phyloP scores from a whole-genome alignment of 2,113 vertebrate genomes.

The Lepidothrix coronata region DNA sequence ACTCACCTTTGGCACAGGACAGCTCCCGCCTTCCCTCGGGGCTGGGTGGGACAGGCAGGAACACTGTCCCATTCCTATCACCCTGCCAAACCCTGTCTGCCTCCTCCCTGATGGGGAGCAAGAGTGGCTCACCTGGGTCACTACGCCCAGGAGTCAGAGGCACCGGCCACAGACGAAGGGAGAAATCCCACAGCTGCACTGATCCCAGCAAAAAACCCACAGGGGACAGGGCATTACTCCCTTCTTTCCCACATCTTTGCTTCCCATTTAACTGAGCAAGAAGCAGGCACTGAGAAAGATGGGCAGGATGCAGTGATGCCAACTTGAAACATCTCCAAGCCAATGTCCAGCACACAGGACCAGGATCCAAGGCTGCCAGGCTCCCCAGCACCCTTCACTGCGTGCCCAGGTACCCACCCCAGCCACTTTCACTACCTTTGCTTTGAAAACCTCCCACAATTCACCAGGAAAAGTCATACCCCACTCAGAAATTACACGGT shows the following conservation, averaged over 20 bases:
- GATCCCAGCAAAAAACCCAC: not conserved
- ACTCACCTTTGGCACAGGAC: not conserved
- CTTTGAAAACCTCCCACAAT: not conserved
- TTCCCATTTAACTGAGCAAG: not conserved
- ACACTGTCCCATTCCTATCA: not conserved
- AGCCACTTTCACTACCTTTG: not conserved
- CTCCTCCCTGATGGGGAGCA: not conserved
- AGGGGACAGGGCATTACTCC: not conserved
- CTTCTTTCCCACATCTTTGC: accelerated
- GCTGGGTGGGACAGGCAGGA: not conserved
- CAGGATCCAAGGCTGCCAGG: not conserved
- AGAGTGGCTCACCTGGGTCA: not conserved
- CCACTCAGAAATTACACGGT: accelerated
- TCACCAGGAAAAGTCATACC: not conserved
- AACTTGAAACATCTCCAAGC: not conserved
- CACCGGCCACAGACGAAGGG: accelerated
- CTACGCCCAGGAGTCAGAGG: not conserved
- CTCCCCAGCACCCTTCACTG: not conserved
- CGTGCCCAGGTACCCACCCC: not conserved
- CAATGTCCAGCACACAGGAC: accelerated
- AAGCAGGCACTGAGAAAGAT: accelerated
- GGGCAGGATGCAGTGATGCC: accelerated
- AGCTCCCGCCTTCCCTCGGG: not conserved
- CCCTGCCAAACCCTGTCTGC: not conserved
- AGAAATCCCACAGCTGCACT: not conserved